Percentiles rank a stretch among this genome's conserved stretches.
phyloP scores from a whole-genome alignment of 2,113 vertebrate genomes.

The Pituophis catenifer region DNA sequence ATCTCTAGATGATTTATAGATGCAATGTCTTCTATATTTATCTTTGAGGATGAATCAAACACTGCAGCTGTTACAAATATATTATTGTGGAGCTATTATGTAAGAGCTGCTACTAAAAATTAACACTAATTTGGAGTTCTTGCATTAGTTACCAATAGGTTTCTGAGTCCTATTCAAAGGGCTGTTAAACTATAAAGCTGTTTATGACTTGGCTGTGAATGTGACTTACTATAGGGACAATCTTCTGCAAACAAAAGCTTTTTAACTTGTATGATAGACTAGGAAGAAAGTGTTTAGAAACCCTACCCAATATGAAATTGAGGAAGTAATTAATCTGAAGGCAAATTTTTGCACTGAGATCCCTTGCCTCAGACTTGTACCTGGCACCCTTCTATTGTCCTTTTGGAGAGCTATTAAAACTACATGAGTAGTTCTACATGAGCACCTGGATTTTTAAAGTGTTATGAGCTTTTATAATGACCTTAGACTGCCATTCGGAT shows the following conservation, averaged over 20 bases:
- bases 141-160: background rate
- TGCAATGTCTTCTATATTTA: background rate
- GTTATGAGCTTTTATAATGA: too few relatives aligned
- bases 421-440: too few relatives aligned
- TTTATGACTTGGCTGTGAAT: background rate
- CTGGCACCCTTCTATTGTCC: background rate
- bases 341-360: background rate
- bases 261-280: background rate
- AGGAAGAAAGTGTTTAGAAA: background rate
- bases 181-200: background rate
- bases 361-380: background rate
- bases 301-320: background rate
- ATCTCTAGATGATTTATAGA: background rate
- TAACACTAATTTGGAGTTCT: background rate
- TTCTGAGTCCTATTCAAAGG: background rate
- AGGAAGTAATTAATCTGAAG: background rate
- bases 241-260: background rate
- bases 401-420: background rate
- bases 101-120: background rate
- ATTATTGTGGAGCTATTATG: too few relatives aligned
- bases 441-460: too few relatives aligned
- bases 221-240: background rate
- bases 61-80: too few relatives aligned
- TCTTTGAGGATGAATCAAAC: too few relatives aligned
- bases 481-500: too few relatives aligned